Conservation (phyloP, 1,140 invertebrate genomes). For the Chironomus striatipennis region DNA sequence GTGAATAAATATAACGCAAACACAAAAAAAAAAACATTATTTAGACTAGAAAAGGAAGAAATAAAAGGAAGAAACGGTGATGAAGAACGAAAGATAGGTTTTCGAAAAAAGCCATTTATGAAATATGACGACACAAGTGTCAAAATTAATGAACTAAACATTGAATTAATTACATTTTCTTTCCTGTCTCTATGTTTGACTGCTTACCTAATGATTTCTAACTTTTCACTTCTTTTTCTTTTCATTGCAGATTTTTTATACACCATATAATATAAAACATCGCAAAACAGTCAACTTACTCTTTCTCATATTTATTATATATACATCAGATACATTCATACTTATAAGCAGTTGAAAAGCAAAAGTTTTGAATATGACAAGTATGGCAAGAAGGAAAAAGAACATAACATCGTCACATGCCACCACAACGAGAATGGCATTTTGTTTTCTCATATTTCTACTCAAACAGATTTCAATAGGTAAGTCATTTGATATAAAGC, state of each 20-base stretch:
- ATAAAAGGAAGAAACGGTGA: no score
- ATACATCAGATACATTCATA: not conserved
- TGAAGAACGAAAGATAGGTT: not conserved
- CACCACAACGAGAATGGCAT: not conserved
- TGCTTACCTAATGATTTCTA: not conserved
- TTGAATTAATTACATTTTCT: conserved; percentile 15
- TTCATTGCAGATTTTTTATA: not conserved
- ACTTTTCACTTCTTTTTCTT: not conserved
- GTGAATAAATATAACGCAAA: not conserved
- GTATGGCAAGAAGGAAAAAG: not conserved
- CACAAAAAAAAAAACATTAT: not conserved
- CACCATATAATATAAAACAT: not conserved
- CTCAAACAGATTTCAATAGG: conserved; percentile 4
- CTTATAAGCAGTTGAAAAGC: not conserved
- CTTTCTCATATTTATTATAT: not conserved
- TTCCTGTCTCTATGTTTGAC: not conserved
- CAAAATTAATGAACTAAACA: conserved; percentile 14
- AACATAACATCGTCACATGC: not conserved
- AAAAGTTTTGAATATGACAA: conserved; percentile 1
- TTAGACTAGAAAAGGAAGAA: not conserved
- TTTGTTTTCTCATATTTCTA: not conserved
- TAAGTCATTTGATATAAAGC: not conserved
- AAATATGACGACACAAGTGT: conserved; percentile 12
- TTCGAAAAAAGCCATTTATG: conserved; percentile 2
- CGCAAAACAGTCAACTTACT: not conserved